Percentiles rank a stretch among this genome's conserved stretches.
Evolutionary conservation across 2,113 vertebrate genomes (phyloP).

Genomic region (Lepidiolamprologus cunningtoni): DNA sequence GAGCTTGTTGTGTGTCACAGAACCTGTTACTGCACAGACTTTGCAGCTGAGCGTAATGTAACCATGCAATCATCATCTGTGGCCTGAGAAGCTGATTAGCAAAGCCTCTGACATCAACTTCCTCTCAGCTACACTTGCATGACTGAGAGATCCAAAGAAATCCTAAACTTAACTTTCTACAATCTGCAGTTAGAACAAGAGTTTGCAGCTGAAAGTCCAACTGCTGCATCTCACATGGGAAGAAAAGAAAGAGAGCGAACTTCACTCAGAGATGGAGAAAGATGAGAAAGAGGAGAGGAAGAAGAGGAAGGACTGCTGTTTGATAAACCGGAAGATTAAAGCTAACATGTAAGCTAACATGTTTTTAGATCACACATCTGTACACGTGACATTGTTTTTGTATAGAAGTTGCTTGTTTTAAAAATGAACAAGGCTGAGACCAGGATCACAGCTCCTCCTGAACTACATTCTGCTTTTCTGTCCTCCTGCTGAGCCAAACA

Average conservation of each 20-base stretch:
- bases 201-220: not conserved
- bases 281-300: not conserved
- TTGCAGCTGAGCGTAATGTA: not conserved
- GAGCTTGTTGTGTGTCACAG: not conserved
- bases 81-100: not conserved
- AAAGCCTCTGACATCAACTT: not conserved
- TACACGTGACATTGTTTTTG: not conserved
- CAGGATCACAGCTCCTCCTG: not conserved
- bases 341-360: not conserved
- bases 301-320: not conserved
- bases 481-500: not conserved
- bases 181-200: not conserved
- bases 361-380: not conserved
- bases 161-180: not conserved
- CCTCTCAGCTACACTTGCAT: not conserved
- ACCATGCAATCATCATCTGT: not conserved
- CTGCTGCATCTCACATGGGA: not conserved
- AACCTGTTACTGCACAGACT: not conserved
- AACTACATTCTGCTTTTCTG: accelerated
- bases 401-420: not conserved
- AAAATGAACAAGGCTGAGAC: not conserved
- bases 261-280: not conserved
- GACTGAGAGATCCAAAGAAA: not conserved
- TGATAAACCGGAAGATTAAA: not conserved
- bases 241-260: not conserved